Percentiles rank a stretch among this genome's conserved stretches.
Conservation (phyloP, 2,888 invertebrate species). For the Rhopalosiphum nymphaeae region DNA sequence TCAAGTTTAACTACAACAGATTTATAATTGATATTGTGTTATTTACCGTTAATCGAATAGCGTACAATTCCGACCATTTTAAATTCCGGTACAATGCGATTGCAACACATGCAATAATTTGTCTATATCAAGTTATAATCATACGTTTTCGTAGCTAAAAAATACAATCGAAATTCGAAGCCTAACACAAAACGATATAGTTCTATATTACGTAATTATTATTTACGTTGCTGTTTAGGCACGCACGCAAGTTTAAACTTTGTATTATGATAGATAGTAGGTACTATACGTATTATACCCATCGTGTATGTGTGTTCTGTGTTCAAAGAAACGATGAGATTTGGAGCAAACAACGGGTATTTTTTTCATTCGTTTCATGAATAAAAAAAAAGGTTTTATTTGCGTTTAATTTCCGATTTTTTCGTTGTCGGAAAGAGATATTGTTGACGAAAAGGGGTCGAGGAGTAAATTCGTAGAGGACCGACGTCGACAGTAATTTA, state of each 20-base stretch:
- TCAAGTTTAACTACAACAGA: background rate
- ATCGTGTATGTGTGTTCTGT: background rate
- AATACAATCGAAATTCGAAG: background rate
- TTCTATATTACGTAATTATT: background rate
- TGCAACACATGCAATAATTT: background rate
- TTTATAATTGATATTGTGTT: background rate
- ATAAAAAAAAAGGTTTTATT: slow-evolving; percentile 33
- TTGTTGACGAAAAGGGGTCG: background rate
- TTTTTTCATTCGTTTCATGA: background rate
- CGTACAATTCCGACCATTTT: background rate
- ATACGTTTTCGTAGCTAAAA: background rate
- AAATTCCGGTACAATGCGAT: background rate
- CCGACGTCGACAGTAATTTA: background rate
- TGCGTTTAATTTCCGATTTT: slow-evolving; percentile 46
- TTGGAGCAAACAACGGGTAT: slow-evolving; percentile 3
- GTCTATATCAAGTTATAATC: background rate
- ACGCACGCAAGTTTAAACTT: background rate
- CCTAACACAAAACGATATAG: background rate
- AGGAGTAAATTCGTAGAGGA: background rate
- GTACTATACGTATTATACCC: background rate
- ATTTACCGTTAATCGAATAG: background rate
- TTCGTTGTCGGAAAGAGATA: background rate
- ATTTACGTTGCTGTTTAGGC: slow-evolving; percentile 14
- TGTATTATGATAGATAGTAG: background rate
- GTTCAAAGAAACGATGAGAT: background rate